These are phyloP conservation scores for Zoroaster sp. DNA, from an alignment of 53 echinoderm and acorn worm genomes.

Conservation along the genomic window DNA sequence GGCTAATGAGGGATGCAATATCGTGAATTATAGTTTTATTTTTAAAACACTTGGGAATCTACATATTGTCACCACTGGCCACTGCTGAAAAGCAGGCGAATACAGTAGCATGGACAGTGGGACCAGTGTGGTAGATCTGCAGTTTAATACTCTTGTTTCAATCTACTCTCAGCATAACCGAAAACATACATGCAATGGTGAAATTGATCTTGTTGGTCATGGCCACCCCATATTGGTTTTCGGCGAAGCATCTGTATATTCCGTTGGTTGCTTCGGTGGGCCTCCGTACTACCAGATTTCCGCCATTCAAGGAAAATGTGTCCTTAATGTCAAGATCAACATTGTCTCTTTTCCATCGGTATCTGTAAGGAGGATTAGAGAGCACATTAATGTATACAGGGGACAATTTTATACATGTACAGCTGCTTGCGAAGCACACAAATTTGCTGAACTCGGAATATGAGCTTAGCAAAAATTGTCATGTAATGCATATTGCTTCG, in stretches of 20 bases:
- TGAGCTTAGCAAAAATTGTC: too few species aligned
- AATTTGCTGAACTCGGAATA: not conserved
- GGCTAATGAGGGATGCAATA: too few species aligned
- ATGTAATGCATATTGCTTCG: too few species aligned
- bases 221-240: slow-evolving; percentile 27
- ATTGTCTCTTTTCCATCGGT: slow-evolving; percentile 32
- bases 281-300: not conserved
- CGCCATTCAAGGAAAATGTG: not conserved
- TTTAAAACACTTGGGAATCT: too few species aligned
- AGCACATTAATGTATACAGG: not conserved
- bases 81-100: too few species aligned
- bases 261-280: not conserved
- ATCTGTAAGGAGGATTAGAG: not conserved
- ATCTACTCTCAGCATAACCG: too few species aligned
- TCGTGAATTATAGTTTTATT: too few species aligned
- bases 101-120: too few species aligned
- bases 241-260: slow-evolving; percentile 24
- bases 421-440: not conserved
- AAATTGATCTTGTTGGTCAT: slow-evolving; percentile 25
- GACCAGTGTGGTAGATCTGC: too few species aligned
- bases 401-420: not conserved
- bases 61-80: too few species aligned
- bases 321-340: not conserved
- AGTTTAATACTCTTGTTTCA: too few species aligned
- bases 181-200: slow-evolving; percentile 19